A percentile compares a stretch with the other conserved stretches of the same genome.
phyloP scores from a whole-genome alignment of 2,888 invertebrate genomes.

The Lasioglossum zephyrum region DNA sequence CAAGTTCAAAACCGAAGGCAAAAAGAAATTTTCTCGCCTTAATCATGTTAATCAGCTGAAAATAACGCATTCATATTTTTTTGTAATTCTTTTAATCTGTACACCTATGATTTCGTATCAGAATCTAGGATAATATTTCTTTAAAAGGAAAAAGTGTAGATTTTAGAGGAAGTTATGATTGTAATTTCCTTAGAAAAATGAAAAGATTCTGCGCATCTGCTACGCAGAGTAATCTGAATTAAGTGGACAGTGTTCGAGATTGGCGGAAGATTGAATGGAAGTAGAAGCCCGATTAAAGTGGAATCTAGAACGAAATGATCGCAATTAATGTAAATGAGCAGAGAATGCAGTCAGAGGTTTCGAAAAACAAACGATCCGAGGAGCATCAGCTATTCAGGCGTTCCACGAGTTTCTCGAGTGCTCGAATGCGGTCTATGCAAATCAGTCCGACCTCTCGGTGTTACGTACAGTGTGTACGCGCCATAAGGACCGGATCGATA shows the following conservation, averaged over 20 bases:
- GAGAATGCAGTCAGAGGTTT: not conserved
- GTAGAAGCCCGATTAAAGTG: not conserved
- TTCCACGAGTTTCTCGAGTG: not conserved
- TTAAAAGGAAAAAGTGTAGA: not conserved
- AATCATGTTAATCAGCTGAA: not conserved
- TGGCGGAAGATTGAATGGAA: not conserved
- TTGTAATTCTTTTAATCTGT: too few species aligned
- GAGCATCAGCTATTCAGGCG: not conserved
- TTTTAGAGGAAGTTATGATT: too few species aligned
- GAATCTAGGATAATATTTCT: too few species aligned
- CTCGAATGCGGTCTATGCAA: slow-evolving; percentile 54
- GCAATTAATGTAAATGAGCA: not conserved
- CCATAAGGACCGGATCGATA: slow-evolving; percentile 63
- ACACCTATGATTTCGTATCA: too few species aligned
- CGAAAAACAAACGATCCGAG: not conserved
- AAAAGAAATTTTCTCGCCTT: not conserved
- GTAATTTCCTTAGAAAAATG: not conserved
- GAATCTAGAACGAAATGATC: not conserved
- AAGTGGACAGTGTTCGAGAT: not conserved
- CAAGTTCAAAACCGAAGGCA: not conserved
- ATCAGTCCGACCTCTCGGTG: slow-evolving; percentile 52
- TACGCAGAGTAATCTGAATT: not conserved
- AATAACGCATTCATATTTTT: not conserved
- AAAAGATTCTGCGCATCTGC: not conserved
- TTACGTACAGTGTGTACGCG: slow-evolving; percentile 46